A percentile compares a stretch with the other conserved stretches of the same genome.
phyloP scores from a whole-genome alignment of 2,888 invertebrate genomes.

The Amaurobius ferox region DNA sequence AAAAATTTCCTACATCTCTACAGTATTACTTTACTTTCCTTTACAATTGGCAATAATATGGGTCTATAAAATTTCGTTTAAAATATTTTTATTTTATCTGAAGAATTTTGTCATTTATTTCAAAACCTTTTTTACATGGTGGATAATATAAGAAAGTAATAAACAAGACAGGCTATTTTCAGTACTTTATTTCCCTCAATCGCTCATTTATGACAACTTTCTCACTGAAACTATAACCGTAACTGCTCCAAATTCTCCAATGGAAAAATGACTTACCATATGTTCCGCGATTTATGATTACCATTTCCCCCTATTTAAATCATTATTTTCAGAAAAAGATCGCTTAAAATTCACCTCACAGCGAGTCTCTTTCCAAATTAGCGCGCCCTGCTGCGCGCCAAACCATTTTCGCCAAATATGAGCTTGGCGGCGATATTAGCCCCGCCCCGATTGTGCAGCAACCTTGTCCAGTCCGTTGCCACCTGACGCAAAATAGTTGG shows the following conservation, averaged over 20 bases:
- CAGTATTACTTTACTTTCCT: no score
- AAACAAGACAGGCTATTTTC: no score
- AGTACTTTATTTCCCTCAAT: no score
- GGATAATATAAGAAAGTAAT: no score
- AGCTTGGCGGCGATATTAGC: slow-evolving; percentile 33
- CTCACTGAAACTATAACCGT: no score
- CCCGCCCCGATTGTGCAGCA: slow-evolving; percentile 10
- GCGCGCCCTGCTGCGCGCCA: slow-evolving; percentile 31
- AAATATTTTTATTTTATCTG: no score
- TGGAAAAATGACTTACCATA: neutral
- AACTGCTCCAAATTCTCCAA: neutral
- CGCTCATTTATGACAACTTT: no score
- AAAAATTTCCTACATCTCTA: no score
- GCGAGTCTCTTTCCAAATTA: slow-evolving; percentile 32
- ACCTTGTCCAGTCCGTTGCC: slow-evolving; percentile 64
- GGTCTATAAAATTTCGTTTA: no score
- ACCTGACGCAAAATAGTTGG: slow-evolving; percentile 46
- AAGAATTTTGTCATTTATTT: no score
- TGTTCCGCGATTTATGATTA: neutral
- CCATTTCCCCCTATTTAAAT: slow-evolving; percentile 38
- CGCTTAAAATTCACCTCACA: slow-evolving; percentile 55
- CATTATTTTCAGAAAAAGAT: slow-evolving; percentile 37
- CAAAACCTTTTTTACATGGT: no score
- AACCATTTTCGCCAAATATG: slow-evolving; percentile 20
- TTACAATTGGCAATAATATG: no score